Evolutionary conservation across 2,888 invertebrate genomes (phyloP).

Genomic region (Blera fallax): DNA sequence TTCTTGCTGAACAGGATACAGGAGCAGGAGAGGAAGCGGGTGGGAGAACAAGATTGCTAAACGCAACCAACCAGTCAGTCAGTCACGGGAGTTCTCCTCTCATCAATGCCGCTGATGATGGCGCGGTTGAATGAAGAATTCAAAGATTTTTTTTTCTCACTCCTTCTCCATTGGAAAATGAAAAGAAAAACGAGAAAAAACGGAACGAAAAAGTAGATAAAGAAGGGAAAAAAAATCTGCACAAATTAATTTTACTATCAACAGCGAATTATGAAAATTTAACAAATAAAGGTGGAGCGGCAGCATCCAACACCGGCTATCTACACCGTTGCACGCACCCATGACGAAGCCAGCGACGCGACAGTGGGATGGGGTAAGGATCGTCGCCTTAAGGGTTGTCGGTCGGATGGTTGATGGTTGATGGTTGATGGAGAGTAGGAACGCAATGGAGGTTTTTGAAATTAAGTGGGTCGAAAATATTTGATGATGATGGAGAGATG

Average conservation of each 20-base stretch:
- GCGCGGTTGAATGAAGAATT: slow-evolving; percentile 67
- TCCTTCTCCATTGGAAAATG: background rate
- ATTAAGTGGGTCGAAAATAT: slow-evolving; percentile 73
- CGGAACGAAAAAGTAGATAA: background rate
- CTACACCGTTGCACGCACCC: slow-evolving; percentile 60
- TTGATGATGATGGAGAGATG: slow-evolving; percentile 62
- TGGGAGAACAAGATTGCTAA: slow-evolving; percentile 12
- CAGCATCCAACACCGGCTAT: slow-evolving; percentile 56
- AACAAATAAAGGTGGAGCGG: slow-evolving; percentile 68
- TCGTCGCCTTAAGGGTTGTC: slow-evolving; percentile 49
- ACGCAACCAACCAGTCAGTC: slow-evolving; percentile 31
- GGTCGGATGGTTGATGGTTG: background rate
- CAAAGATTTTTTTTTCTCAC: slow-evolving; percentile 38
- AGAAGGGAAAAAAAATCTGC: slow-evolving; percentile 61
- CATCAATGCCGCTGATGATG: slow-evolving; percentile 60
- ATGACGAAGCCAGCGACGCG: background rate
- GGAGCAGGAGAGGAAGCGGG: background rate
- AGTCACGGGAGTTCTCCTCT: slow-evolving; percentile 29
- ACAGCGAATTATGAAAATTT: slow-evolving; percentile 72
- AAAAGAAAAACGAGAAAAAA: slow-evolving; percentile 6
- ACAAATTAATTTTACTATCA: slow-evolving; percentile 73
- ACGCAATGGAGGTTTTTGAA: slow-evolving; percentile 45
- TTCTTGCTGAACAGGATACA: slow-evolving; percentile 35
- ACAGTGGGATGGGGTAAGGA: background rate
- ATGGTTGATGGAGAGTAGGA: background rate